phyloP scores from a whole-genome alignment of 2,113 vertebrate genomes.

The Protobothrops flavoviridis region DNA sequence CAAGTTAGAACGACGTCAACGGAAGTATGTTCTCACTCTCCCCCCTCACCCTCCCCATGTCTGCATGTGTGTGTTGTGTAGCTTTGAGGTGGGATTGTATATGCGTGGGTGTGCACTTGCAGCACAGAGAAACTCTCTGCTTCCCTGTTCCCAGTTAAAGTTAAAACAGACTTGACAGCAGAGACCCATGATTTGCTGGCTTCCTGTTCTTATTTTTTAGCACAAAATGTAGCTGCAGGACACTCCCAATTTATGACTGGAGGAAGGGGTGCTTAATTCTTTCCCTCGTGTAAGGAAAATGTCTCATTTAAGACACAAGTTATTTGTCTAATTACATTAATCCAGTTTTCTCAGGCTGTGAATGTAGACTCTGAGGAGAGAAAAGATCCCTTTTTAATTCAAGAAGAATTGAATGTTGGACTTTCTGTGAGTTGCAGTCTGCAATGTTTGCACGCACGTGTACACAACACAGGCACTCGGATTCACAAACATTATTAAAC shows the following conservation, averaged over 20 bases:
- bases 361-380: not conserved
- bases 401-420: not conserved
- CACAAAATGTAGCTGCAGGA: not conserved
- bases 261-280: not conserved
- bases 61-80: conserved; percentile 1
- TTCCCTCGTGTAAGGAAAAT: not conserved
- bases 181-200: not conserved
- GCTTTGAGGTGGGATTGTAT: not conserved
- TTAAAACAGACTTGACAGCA: not conserved
- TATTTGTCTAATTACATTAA: not conserved
- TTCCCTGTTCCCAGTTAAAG: not conserved
- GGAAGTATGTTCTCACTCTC: conserved; percentile 39
- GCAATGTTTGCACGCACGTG: not conserved
- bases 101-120: not conserved
- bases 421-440: not conserved
- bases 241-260: not conserved
- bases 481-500: not conserved
- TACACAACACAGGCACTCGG: not conserved
- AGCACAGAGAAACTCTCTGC: not conserved
- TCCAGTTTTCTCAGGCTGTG: not conserved
- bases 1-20: conserved; percentile 50
- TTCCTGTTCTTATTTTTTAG: not conserved
- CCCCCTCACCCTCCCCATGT: not conserved
- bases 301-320: not conserved
- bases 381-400: not conserved